Evolutionary conservation across 2,888 invertebrate genomes (phyloP).

Genomic region (Macroteleia sp.): DNA sequence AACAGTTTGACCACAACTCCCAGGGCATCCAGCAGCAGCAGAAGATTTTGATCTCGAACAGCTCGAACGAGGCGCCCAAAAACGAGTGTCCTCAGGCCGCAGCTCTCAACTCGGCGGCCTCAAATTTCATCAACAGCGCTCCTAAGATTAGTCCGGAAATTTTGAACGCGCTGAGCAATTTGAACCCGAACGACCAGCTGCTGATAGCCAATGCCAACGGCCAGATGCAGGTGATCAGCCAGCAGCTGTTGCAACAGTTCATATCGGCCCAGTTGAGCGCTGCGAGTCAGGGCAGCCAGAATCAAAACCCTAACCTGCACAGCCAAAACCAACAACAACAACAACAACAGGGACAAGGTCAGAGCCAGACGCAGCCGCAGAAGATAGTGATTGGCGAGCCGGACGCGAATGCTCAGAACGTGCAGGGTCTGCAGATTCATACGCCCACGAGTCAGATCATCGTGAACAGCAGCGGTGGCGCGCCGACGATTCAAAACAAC

Average conservation of each 20-base stretch:
- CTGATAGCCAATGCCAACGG: slow-evolving; percentile 82
- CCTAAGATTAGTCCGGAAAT: slow-evolving; percentile 82
- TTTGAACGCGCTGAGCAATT: slow-evolving; percentile 79
- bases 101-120: slow-evolving; percentile 76
- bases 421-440: slow-evolving; percentile 82
- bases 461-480: slow-evolving; percentile 82
- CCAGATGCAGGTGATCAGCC: slow-evolving; percentile 83
- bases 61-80: slow-evolving; percentile 58
- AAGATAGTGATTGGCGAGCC: slow-evolving; percentile 82
- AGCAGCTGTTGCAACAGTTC: slow-evolving; percentile 80
- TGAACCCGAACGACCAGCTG: slow-evolving; percentile 82
- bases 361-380: slow-evolving; percentile 72
- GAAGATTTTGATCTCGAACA: slow-evolving; percentile 79
- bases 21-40: slow-evolving; percentile 76
- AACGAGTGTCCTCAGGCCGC: not conserved
- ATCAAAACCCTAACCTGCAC: slow-evolving; percentile 7
- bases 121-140: slow-evolving; percentile 79
- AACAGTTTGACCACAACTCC: slow-evolving; percentile 67
- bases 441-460: slow-evolving; percentile 83
- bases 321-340: slow-evolving; percentile 43
- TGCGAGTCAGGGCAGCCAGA: slow-evolving; percentile 63
- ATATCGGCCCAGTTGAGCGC: slow-evolving; percentile 79
- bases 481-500: slow-evolving; percentile 82
- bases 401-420: slow-evolving; percentile 77
- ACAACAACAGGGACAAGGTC: slow-evolving; percentile 64